Percentiles rank a stretch among this genome's conserved stretches.
Conservation (phyloP, 2,113 vertebrate species). For the Sula dactylatra region DNA sequence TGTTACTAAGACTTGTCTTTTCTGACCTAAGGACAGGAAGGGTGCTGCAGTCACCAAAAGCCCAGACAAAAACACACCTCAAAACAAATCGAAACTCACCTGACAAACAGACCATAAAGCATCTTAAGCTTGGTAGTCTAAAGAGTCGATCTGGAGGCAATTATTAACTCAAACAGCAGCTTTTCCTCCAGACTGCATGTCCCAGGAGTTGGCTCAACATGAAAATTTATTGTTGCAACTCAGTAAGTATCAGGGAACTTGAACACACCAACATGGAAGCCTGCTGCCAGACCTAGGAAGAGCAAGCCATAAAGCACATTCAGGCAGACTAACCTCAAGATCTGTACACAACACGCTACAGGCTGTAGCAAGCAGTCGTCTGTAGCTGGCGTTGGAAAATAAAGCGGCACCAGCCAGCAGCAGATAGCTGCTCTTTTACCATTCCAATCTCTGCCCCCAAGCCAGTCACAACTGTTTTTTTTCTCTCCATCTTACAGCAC, state of each 20-base stretch:
- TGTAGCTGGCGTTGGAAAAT: neutral
- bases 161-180: neutral
- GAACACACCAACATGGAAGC: rapidly evolving
- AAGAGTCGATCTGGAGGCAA: neutral
- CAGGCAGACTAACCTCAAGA: rapidly evolving
- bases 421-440: neutral
- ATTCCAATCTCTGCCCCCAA: neutral
- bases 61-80: neutral
- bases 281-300: neutral
- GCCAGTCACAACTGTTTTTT: neutral
- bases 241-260: neutral
- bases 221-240: neutral
- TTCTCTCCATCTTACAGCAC: neutral
- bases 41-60: neutral
- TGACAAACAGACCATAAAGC: neutral
- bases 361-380: neutral
- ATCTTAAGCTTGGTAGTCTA: neutral
- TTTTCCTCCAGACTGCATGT: neutral
- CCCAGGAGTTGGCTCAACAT: neutral
- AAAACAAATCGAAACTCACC: neutral
- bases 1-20: neutral
- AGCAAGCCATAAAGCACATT: neutral
- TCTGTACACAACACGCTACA: neutral
- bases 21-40: neutral
- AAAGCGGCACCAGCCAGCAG: neutral